Conservation (phyloP, 2,113 vertebrate genomes). For the Pavo muticus region DNA sequence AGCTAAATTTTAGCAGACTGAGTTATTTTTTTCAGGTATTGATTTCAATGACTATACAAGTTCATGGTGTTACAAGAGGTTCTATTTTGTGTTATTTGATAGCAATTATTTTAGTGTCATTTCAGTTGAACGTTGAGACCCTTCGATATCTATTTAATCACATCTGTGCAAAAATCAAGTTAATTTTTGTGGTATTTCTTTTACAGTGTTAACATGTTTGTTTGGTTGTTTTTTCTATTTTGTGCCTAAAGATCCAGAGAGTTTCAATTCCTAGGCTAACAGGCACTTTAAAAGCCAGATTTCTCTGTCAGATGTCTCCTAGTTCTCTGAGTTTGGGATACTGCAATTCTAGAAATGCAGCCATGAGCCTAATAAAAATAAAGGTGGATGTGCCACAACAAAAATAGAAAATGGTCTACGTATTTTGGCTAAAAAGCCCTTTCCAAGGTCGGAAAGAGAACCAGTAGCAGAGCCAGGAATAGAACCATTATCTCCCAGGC, state of each 20-base stretch:
- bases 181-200: slow-evolving; percentile 4
- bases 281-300: not conserved
- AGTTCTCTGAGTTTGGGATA: not conserved
- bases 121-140: not conserved
- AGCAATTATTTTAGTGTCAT: not conserved
- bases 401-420: not conserved
- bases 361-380: not conserved
- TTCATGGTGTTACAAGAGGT: not conserved
- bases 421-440: slow-evolving; percentile 36
- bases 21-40: not conserved
- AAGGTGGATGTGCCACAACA: not conserved
- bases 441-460: slow-evolving; percentile 61
- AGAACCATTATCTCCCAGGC: slow-evolving; percentile 54
- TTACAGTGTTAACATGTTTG: not conserved
- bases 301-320: not conserved
- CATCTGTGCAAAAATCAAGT: not conserved
- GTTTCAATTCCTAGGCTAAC: not conserved
- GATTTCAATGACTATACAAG: not conserved
- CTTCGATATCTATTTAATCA: not conserved
- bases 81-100: not conserved
- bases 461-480: slow-evolving; percentile 61
- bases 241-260: not conserved
- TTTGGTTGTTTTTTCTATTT: not conserved
- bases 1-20: not conserved
- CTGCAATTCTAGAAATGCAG: not conserved